Conservation (phyloP, 2,888 invertebrate genomes). For the Agrochola litura region DNA sequence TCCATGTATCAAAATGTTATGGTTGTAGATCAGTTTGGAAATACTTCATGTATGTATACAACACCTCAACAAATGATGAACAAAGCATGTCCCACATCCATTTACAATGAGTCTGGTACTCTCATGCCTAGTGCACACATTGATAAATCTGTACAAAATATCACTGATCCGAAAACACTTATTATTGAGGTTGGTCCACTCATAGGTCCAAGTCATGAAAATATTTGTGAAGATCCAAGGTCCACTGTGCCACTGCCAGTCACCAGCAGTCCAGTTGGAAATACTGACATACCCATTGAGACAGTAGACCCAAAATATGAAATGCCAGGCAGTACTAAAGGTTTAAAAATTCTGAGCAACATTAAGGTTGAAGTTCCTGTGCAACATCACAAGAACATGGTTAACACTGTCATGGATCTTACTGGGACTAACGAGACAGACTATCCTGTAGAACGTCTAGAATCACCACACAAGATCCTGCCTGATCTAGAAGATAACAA, state of each 20-base stretch:
- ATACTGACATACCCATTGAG: constrained; percentile 64
- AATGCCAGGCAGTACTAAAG: constrained; percentile 78
- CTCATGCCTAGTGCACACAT: constrained; percentile 68
- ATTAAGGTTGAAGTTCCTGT: constrained; percentile 90
- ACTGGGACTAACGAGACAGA: constrained; percentile 82
- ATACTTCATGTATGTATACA: constrained; percentile 86
- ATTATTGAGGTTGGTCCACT: constrained; percentile 87
- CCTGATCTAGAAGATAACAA: constrained; percentile 86
- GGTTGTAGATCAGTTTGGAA: constrained; percentile 87
- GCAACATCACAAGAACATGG: constrained; percentile 86
- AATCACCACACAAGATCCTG: constrained; percentile 83
- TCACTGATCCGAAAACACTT: constrained; percentile 82
- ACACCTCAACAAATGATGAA: constrained; percentile 80
- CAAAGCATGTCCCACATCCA: constrained; percentile 76
- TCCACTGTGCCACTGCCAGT: constrained; percentile 35
- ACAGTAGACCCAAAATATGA: constrained; percentile 75
- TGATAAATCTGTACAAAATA: constrained; percentile 73
- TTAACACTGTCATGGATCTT: constrained; percentile 86
- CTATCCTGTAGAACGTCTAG: constrained; percentile 73
- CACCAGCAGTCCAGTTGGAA: constrained; percentile 62
- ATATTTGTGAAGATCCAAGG: constrained; percentile 43
- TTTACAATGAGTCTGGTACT: constrained; percentile 74
- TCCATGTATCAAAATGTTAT: constrained; percentile 88
- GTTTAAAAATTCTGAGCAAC: constrained; percentile 89
- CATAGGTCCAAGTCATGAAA: constrained; percentile 64